phyloP scores from a whole-genome alignment of 2,888 invertebrate genomes.

The Elgonia sp. region DNA sequence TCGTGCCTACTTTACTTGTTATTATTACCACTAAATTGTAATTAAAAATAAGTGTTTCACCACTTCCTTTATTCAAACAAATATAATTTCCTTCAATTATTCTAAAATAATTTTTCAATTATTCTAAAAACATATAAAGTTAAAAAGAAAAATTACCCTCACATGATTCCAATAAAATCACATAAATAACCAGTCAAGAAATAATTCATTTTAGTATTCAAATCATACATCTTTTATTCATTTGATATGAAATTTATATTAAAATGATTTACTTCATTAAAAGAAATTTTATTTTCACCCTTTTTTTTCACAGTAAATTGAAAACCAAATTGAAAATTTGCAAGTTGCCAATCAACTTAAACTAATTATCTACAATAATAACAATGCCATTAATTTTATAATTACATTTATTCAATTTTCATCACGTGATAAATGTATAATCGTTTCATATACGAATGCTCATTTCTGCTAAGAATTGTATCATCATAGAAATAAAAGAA shows the following conservation, averaged over 20 bases:
- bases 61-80: not conserved
- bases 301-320: no score
- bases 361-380: no score
- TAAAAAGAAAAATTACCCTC: not conserved
- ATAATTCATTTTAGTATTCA: no score
- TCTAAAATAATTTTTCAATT: not conserved
- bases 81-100: conserved; percentile 3
- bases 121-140: not conserved
- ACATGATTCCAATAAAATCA: not conserved
- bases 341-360: no score
- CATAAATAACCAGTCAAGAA: not conserved
- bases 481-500: not conserved
- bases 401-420: no score
- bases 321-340: no score
- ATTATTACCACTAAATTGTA: not conserved
- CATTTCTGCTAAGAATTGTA: not conserved
- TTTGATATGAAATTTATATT: no score
- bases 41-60: not conserved
- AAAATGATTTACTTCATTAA: no score
- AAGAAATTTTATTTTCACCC: no score
- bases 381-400: no score
- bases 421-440: no score
- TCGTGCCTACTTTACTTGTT: not conserved
- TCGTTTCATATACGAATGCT: not conserved
- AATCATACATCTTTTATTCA: no score